A percentile compares a stretch with the other conserved stretches of the same genome.
Conservation (phyloP, 2,888 invertebrate species). For the Aphidius colemani region DNA sequence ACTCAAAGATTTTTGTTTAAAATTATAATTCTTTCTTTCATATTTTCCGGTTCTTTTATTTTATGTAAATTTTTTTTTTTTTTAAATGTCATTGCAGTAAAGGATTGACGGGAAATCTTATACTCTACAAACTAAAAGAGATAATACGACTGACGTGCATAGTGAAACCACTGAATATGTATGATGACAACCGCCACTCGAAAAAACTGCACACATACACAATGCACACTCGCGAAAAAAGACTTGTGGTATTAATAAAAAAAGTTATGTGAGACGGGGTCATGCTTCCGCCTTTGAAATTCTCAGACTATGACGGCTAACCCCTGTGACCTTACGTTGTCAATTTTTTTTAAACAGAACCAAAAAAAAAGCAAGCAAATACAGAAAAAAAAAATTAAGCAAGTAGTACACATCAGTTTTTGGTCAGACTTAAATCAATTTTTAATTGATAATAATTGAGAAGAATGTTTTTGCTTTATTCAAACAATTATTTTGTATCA, state of each 20-base stretch:
- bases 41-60: slow-evolving; percentile 19
- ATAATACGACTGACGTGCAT: slow-evolving; percentile 27
- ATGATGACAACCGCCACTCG: slow-evolving; percentile 34
- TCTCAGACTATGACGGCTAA: slow-evolving; percentile 15
- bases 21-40: slow-evolving; percentile 16
- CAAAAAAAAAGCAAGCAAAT: too few relatives aligned
- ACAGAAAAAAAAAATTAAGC: too few relatives aligned
- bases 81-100: neutral
- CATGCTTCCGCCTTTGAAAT: slow-evolving; percentile 17
- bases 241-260: slow-evolving; percentile 9
- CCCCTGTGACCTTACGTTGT: slow-evolving; percentile 4
- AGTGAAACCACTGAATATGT: slow-evolving; percentile 34
- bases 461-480: too few relatives aligned
- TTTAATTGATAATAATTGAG: too few relatives aligned
- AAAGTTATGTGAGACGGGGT: slow-evolving; percentile 18
- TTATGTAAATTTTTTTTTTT: neutral
- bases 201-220: too few relatives aligned
- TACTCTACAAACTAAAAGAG: slow-evolving; percentile 26
- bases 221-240: slow-evolving; percentile 20
- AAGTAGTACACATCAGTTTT: too few relatives aligned
- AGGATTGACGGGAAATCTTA: slow-evolving; percentile 11
- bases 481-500: too few relatives aligned
- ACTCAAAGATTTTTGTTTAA: slow-evolving; percentile 5
- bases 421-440: too few relatives aligned
- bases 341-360: neutral